A percentile compares a stretch with the other conserved stretches of the same genome.
phyloP scores from a whole-genome alignment of 2,113 vertebrate species.

The Pituophis catenifer region DNA sequence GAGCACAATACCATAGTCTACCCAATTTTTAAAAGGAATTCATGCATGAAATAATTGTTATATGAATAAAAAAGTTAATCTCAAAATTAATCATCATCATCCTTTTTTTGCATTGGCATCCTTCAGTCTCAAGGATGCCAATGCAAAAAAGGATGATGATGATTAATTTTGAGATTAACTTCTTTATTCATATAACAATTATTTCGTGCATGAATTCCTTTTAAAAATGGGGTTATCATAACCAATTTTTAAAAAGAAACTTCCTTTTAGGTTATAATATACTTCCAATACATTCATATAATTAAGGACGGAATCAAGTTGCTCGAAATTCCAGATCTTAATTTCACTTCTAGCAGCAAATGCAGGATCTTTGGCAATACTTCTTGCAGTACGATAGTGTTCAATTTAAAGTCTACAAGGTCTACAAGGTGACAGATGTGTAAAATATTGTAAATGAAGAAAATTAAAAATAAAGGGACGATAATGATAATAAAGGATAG shows the following conservation, averaged over 20 bases:
- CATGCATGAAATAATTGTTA: neutral
- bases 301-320: neutral
- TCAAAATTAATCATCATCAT: neutral
- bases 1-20: neutral
- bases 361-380: neutral
- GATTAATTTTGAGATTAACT: neutral
- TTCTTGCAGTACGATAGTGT: constrained; percentile 1
- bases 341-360: neutral
- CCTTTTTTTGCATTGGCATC: too few relatives aligned
- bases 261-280: neutral
- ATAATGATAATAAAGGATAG: too few relatives aligned
- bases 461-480: too few relatives aligned
- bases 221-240: neutral
- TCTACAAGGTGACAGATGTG: neutral
- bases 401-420: neutral
- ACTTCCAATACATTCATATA: neutral
- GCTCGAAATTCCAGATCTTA: neutral
- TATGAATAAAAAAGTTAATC: neutral
- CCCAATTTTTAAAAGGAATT: neutral
- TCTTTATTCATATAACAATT: neutral
- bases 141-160: neutral
- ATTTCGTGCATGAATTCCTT: neutral
- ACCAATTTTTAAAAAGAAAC: neutral
- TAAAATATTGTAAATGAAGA: too few relatives aligned
- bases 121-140: too few relatives aligned